A percentile compares a stretch with the other conserved stretches of the same genome.
These are phyloP conservation scores for Agrotis puta DNA, from an alignment of 2,888 invertebrate genomes.

Conservation along the genomic window DNA sequence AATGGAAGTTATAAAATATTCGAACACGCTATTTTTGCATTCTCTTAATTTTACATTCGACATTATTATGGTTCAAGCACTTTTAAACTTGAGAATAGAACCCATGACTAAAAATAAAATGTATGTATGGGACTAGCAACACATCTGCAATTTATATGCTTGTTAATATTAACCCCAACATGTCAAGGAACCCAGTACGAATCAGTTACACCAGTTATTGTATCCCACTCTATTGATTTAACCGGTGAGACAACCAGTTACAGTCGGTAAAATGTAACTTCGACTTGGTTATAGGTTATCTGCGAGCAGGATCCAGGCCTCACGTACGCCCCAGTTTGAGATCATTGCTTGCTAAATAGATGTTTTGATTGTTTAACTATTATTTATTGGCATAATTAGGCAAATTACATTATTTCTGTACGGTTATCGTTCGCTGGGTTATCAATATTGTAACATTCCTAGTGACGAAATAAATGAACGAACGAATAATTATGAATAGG, in stretches of 20 bases:
- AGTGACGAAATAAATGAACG: neutral
- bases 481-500: neutral
- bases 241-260: slow-evolving; percentile 19
- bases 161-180: neutral
- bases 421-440: neutral
- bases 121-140: too few relatives aligned
- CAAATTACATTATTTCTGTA: slow-evolving; percentile 8
- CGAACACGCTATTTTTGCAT: too few relatives aligned
- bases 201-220: slow-evolving; percentile 6
- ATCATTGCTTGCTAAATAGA: slow-evolving; percentile 33
- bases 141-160: neutral
- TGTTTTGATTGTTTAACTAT: slow-evolving; percentile 36
- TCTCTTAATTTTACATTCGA: too few relatives aligned
- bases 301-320: slow-evolving; percentile 9
- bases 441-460: slow-evolving; percentile 5
- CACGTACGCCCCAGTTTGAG: slow-evolving; percentile 41
- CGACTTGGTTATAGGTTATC: slow-evolving; percentile 45
- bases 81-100: too few relatives aligned
- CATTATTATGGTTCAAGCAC: too few relatives aligned
- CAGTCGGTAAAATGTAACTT: slow-evolving; percentile 32
- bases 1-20: too few relatives aligned
- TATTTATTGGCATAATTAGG: slow-evolving; percentile 24
- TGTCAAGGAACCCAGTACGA: neutral
- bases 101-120: too few relatives aligned
- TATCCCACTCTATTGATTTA: neutral